Evolutionary conservation across 2,797 vertebrate species (phyloP), one percentile per base, ranked within the genome.

Genomic region (Glyptemys insculpta): DNA sequence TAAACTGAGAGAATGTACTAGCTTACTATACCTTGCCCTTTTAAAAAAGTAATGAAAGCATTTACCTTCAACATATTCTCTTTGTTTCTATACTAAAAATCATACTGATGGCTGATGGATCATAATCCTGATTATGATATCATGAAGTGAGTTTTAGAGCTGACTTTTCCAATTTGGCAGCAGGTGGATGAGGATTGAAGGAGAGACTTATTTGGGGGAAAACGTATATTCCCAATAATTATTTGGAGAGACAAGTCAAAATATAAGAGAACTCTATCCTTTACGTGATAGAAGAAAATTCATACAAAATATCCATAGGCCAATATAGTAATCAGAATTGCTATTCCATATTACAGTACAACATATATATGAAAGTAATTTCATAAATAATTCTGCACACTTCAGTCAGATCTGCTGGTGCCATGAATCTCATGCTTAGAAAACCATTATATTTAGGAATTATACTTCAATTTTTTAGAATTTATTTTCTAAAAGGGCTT

Each of bases 181-280:
- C 83, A 94, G 83, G 87, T 93, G 31, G 81, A 96, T 53, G 65
- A 95, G 54, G 16, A 93, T 41, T 92, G 94, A 96, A 95, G 96
- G 86, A 81, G 59, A 93, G 94, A 94, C 94, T 92, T 91, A 84
- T 96, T 93, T 94, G 56, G 84, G 88, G 83, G 53, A 97, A 97
- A 97, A 97, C 95, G 92, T 97, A 97, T 98, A 98, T 98, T 97
- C 96, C 96, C 93, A 96, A 95, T 90, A 97, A 95, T 86, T 76
- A 90, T 96, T 87, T 90, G 44, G 59, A 83, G 68, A 96, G 47
- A 94, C 9, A 79, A 94, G 91, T 94, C 96, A 95, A 93, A 96
- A 95, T 90, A 96, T 94, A 83, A 56, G 91, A 80, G 96, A 97
- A 96, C 85, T 96, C 95, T 37, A 10, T 37, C 18, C n/a, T 93